Percentiles rank a stretch among this genome's conserved stretches.
Evolutionary conservation across 2,797 vertebrate genomes (phyloP).

Genomic region (Valencia hispanica): DNA sequence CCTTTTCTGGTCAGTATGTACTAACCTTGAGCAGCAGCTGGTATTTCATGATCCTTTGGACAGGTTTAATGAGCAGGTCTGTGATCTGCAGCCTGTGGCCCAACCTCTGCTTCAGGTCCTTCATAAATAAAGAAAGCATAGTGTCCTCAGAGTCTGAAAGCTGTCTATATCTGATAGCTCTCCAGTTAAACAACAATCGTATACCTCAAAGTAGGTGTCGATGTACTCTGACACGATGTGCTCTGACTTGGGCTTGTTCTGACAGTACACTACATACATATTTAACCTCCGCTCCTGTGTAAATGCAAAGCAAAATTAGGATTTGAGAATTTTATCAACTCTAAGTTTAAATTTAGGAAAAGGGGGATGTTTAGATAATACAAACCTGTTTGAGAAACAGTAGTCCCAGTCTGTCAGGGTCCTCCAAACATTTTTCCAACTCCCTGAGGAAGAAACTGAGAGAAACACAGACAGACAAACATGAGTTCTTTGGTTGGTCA

Average conservation of each 20-base stretch:
- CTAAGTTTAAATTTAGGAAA: neutral
- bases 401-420: slow-evolving; percentile 92
- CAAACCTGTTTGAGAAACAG: slow-evolving; percentile 97
- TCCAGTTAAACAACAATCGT: slow-evolving; percentile 15
- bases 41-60: slow-evolving; percentile 98
- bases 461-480: neutral
- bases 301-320: neutral
- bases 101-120: slow-evolving; percentile 95
- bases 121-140: slow-evolving; percentile 10
- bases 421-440: slow-evolving; percentile 98
- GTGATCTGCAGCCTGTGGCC: slow-evolving; percentile 94
- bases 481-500: neutral
- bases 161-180: neutral
- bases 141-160: neutral
- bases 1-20: slow-evolving; percentile 32
- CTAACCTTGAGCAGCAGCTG: slow-evolving; percentile 96
- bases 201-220: slow-evolving; percentile 98
- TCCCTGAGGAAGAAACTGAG: slow-evolving; percentile 95
- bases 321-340: neutral
- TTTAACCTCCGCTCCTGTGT: slow-evolving; percentile 93
- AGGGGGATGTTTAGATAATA: slow-evolving; percentile 7
- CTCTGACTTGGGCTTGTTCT: slow-evolving; percentile 99
- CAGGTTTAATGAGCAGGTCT: slow-evolving; percentile 94
- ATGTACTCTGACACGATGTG: slow-evolving; percentile 98
- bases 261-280: slow-evolving; percentile 99